These are phyloP conservation scores for Xylota segnis DNA, from an alignment of 2,888 invertebrate genomes.

Conservation along the genomic window DNA sequence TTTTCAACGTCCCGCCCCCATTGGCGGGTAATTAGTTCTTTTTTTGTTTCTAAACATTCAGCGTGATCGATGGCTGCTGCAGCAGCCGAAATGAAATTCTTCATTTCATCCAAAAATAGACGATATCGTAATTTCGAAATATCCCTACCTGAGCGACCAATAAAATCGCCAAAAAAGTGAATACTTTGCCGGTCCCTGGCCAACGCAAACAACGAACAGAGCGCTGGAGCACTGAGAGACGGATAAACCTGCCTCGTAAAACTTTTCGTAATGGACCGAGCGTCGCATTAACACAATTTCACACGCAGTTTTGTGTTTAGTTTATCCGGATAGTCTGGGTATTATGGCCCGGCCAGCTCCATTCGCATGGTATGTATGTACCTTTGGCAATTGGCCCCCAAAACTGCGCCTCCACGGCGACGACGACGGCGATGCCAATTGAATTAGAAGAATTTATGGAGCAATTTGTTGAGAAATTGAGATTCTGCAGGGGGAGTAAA, in stretches of 20 bases:
- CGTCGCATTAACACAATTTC: constrained; percentile 73
- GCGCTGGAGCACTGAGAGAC: constrained; percentile 5
- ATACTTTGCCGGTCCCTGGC: constrained; percentile 5
- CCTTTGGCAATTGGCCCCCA: constrained; percentile 2
- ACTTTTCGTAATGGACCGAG: constrained; percentile 64
- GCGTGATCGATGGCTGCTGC: constrained; percentile 63
- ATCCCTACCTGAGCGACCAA: constrained; percentile 57
- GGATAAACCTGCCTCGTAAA: constrained; percentile 66
- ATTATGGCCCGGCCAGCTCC: neutral
- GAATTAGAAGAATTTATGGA: constrained; percentile 66
- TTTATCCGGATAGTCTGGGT: constrained; percentile 43
- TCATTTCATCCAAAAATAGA: constrained; percentile 60
- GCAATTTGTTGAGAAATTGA: constrained; percentile 73
- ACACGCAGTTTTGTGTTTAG: constrained; percentile 69
- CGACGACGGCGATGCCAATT: constrained; percentile 47
- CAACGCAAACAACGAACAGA: neutral
- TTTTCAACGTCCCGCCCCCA: constrained; percentile 60
- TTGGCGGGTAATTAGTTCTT: constrained; percentile 54
- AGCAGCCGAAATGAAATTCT: constrained; percentile 41
- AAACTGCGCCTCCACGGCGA: neutral
- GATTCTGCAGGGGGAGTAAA: constrained; percentile 66
- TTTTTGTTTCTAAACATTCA: constrained; percentile 62
- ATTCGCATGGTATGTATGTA: neutral
- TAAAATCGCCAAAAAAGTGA: constrained; percentile 33
- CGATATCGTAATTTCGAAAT: constrained; percentile 29